Evolutionary conservation across 2,888 invertebrate genomes (phyloP).

Genomic region (Thereva nobilitata): DNA sequence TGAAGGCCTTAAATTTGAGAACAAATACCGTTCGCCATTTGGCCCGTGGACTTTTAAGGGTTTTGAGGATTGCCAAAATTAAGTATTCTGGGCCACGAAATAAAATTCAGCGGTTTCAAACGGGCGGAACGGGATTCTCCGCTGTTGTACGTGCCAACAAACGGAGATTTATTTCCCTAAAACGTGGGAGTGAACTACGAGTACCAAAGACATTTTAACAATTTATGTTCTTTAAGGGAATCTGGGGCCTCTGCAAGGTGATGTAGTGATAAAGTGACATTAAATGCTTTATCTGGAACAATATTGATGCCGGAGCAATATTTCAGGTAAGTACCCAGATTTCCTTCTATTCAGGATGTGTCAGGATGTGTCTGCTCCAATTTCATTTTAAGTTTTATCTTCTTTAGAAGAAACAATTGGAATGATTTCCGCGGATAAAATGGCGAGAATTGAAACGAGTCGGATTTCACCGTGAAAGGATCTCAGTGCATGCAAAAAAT

Average conservation of each 20-base stretch:
- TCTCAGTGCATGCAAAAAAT: too few relatives aligned
- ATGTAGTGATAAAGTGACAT: conserved; percentile 25
- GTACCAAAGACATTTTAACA: conserved; percentile 30
- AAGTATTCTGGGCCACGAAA: conserved; percentile 30
- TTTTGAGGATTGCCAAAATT: conserved; percentile 16
- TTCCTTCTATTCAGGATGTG: conserved; percentile 10
- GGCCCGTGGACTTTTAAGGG: conserved; percentile 20
- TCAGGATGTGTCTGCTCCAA: conserved; percentile 4
- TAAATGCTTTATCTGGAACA: conserved; percentile 26
- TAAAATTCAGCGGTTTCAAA: conserved; percentile 28
- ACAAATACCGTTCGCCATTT: conserved; percentile 31
- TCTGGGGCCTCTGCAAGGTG: conserved; percentile 5
- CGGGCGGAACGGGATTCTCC: conserved; percentile 13
- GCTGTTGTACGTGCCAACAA: conserved; percentile 31
- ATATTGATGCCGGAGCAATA: conserved; percentile 22
- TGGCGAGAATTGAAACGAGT: too few relatives aligned
- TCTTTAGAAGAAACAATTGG: too few relatives aligned
- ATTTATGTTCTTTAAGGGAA: conserved; percentile 25
- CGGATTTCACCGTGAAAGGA: too few relatives aligned
- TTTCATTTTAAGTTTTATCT: too few relatives aligned
- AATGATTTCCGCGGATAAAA: too few relatives aligned
- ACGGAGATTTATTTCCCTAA: conserved; percentile 30
- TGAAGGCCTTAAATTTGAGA: conserved; percentile 28
- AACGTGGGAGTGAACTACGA: conserved; percentile 26
- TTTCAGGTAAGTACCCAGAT: conserved; percentile 17